These are phyloP conservation scores for Amphipoea oculea DNA, from an alignment of 2,888 invertebrate genomes.

Conservation along the genomic window DNA sequence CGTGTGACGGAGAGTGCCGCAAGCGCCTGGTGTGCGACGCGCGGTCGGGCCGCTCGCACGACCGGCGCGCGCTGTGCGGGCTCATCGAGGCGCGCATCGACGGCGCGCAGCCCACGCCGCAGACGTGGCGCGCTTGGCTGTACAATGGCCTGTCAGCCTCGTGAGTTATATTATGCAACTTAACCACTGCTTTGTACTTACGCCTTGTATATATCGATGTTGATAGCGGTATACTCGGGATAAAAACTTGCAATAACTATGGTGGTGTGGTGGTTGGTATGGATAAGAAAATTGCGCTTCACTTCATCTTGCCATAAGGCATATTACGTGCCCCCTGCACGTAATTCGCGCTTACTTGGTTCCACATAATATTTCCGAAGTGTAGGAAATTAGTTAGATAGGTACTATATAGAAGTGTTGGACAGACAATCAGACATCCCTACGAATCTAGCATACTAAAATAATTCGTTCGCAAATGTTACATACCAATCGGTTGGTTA, in stretches of 20 bases:
- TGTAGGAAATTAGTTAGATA: neutral
- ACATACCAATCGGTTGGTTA: neutral
- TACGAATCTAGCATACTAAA: neutral
- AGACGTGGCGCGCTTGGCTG: conserved; percentile 96
- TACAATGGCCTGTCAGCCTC: conserved; percentile 96
- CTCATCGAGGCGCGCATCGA: conserved; percentile 96
- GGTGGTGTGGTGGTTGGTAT: neutral
- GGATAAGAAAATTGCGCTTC: neutral
- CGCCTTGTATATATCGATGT: conserved; percentile 38
- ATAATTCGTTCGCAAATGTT: neutral
- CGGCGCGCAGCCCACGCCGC: conserved; percentile 92
- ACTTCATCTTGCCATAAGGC: neutral
- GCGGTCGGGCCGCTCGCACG: conserved; percentile 96
- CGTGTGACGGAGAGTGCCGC: conserved; percentile 96
- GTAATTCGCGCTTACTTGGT: neutral
- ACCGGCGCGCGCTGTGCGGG: conserved; percentile 95
- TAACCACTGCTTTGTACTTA: conserved; percentile 55
- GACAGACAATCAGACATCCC: neutral
- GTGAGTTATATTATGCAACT: conserved; percentile 91
- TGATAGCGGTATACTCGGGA: neutral
- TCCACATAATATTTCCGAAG: conserved; percentile 6
- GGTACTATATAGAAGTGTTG: neutral
- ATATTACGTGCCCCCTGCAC: too few species aligned
- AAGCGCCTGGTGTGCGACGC: conserved; percentile 96
- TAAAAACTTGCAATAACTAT: neutral